Evolutionary conservation across 2,797 vertebrate species (phyloP).

Genomic region (Smutsia gigantea): DNA sequence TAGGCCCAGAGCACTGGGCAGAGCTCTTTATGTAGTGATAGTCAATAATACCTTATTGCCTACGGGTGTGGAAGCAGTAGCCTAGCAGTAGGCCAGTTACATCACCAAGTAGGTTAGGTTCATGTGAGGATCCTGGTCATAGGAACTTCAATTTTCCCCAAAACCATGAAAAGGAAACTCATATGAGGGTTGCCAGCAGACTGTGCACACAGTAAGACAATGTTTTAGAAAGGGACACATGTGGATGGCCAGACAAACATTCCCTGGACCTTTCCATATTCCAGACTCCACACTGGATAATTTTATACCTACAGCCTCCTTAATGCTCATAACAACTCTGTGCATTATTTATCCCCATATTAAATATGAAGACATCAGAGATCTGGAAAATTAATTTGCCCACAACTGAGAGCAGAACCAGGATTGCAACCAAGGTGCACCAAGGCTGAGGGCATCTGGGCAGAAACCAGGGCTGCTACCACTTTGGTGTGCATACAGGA

Average conservation of each 20-base stretch:
- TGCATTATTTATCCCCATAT: neutral
- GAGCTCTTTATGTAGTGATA: no score
- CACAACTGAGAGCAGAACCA: neutral
- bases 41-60: no score
- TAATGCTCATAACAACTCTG: neutral
- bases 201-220: neutral
- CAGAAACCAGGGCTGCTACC: neutral
- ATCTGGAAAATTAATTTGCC: neutral
- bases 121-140: no score
- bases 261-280: neutral
- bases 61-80: no score
- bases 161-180: neutral
- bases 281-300: neutral
- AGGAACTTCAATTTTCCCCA: no score
- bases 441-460: neutral
- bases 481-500: accelerated
- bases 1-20: no score
- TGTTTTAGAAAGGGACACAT: neutral
- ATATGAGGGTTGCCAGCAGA: neutral
- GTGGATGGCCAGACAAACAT: neutral
- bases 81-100: no score
- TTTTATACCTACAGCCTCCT: neutral
- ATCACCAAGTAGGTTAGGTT: no score
- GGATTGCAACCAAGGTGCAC: neutral
- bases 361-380: neutral